Percentiles rank a stretch among this genome's conserved stretches.
These are phyloP conservation scores for Pentalonia nigronervosa DNA, from an alignment of 1,140 invertebrate genomes.

Conservation along the genomic window DNA sequence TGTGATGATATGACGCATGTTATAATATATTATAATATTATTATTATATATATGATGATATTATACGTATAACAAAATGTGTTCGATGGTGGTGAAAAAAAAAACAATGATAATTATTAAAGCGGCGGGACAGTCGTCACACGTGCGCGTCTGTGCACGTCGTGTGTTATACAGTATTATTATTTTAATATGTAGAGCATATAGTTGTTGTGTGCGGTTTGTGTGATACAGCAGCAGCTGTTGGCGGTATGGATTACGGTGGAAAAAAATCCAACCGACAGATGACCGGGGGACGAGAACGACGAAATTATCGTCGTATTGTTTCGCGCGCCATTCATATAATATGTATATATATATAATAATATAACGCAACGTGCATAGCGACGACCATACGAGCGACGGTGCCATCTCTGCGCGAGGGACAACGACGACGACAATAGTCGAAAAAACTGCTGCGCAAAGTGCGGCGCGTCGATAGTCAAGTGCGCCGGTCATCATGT, in stretches of 20 bases:
- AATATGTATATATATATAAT: not conserved
- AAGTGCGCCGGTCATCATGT: not conserved
- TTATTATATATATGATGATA: not conserved
- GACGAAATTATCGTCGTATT: conserved; percentile 53
- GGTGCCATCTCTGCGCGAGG: not conserved
- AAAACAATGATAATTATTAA: conserved; percentile 25
- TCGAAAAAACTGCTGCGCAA: conserved; percentile 23
- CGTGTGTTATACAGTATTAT: not conserved
- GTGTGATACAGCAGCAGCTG: conserved; percentile 21
- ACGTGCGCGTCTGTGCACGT: not conserved
- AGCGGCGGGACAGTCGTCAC: conserved; percentile 26
- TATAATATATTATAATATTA: conserved; percentile 14
- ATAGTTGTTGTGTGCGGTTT: not conserved
- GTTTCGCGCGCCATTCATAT: conserved; percentile 28
- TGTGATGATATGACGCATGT: not conserved
- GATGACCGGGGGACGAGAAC: conserved; percentile 47
- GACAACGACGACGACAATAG: not conserved
- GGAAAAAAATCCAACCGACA: not conserved
- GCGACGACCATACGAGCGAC: not conserved
- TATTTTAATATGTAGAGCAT: not conserved
- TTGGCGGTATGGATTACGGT: not conserved
- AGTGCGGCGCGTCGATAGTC: not conserved
- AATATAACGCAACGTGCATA: not conserved
- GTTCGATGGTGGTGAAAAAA: not conserved
- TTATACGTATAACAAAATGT: conserved; percentile 8